phyloP scores from a whole-genome alignment of 2,797 vertebrate genomes.

The Ispidina lecontei region DNA sequence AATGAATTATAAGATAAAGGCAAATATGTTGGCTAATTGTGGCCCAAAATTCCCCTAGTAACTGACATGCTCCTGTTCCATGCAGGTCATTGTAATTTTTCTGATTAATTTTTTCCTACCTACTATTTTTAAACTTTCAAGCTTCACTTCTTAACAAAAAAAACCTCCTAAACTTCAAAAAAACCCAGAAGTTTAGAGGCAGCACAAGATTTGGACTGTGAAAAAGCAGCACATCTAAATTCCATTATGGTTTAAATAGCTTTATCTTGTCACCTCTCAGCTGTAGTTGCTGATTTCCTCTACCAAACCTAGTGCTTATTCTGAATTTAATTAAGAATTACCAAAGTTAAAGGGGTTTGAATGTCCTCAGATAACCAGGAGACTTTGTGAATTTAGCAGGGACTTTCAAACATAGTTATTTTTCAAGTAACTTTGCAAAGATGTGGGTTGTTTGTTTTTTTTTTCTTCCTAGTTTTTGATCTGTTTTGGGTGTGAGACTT shows the following conservation, averaged over 20 bases:
- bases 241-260: not conserved
- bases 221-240: not conserved
- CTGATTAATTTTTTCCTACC: not conserved
- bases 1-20: not conserved
- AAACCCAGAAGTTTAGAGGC: not conserved
- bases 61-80: not conserved
- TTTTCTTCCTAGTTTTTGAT: not conserved
- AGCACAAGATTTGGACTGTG: not conserved
- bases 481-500: not conserved
- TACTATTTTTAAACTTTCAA: not conserved
- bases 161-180: not conserved
- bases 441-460: rapidly evolving
- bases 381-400: not conserved
- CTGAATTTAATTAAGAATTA: not conserved
- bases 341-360: not conserved
- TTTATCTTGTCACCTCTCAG: not conserved
- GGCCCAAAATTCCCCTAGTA: not conserved
- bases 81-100: not conserved
- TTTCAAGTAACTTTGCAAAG: not conserved
- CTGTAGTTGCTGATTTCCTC: not conserved
- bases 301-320: not conserved
- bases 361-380: not conserved
- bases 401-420: not conserved
- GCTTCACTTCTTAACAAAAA: not conserved
- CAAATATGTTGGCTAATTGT: not conserved